Evolutionary conservation across 2,888 invertebrate genomes (phyloP).

Genomic region (Synergus umbraculus): DNA sequence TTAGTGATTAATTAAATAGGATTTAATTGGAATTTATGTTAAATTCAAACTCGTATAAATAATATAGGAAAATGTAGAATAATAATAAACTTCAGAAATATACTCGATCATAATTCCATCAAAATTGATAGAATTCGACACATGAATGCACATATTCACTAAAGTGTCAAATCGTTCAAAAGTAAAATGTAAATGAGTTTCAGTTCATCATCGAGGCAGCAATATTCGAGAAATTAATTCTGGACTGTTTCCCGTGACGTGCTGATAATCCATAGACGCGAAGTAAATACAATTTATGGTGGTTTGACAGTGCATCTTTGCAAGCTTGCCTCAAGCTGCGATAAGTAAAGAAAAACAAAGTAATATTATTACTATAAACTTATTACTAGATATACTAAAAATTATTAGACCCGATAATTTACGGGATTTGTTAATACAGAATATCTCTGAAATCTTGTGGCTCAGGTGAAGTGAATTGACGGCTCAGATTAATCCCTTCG

Average conservation of each 20-base stretch:
- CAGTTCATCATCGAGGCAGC: background rate
- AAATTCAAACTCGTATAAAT: background rate
- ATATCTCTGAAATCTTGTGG: no score
- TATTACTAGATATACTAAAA: no score
- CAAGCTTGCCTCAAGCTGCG: background rate
- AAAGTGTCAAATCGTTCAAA: background rate
- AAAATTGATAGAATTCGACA: background rate
- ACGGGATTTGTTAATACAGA: no score
- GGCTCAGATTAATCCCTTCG: no score
- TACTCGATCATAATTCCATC: background rate
- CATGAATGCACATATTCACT: background rate
- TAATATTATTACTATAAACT: no score
- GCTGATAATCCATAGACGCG: background rate
- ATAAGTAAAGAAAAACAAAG: background rate
- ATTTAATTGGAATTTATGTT: background rate
- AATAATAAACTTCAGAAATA: background rate
- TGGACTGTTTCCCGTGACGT: background rate
- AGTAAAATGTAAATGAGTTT: background rate
- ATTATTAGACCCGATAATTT: no score
- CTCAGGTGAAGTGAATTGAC: no score
- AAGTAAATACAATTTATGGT: background rate
- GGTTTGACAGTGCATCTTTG: background rate
- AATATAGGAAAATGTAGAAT: background rate
- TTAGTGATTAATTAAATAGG: background rate
- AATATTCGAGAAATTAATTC: background rate